Evolutionary conservation across 2,888 invertebrate species (phyloP).

Genomic region (Zaprionus bogoriensis): DNA sequence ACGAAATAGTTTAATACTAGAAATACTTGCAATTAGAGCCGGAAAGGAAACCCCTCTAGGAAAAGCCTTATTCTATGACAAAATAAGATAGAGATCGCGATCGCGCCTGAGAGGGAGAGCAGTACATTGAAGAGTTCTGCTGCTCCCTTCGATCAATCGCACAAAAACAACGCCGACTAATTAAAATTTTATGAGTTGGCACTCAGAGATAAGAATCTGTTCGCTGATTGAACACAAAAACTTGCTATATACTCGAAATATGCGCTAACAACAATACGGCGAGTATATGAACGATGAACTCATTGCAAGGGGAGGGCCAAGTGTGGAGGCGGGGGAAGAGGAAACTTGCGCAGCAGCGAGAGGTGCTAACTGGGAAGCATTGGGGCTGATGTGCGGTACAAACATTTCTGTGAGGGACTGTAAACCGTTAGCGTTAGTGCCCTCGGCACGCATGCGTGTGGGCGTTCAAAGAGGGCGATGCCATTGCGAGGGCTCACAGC

Average conservation of each 20-base stretch:
- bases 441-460: slow-evolving; percentile 32
- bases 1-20: too few species aligned
- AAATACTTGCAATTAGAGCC: background rate
- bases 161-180: slow-evolving; percentile 47
- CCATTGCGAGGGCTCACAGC: background rate
- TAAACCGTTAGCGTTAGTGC: slow-evolving; percentile 22
- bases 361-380: slow-evolving; percentile 67
- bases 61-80: background rate
- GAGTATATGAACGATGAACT: slow-evolving; percentile 67
- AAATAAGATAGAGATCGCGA: background rate
- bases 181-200: slow-evolving; percentile 64
- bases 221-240: slow-evolving; percentile 36
- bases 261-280: slow-evolving; percentile 38
- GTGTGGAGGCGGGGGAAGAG: background rate
- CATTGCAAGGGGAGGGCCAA: slow-evolving; percentile 42
- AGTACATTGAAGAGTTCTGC: background rate
- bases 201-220: slow-evolving; percentile 64
- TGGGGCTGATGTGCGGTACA: slow-evolving; percentile 30
- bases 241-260: slow-evolving; percentile 26
- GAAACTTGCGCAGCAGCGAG: background rate
- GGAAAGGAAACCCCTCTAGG: background rate
- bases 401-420: slow-evolving; percentile 17
- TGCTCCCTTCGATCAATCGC: slow-evolving; percentile 3
- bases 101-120: background rate
- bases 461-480: slow-evolving; percentile 9